These are phyloP conservation scores for Scortum barcoo DNA, from an alignment of 2,113 vertebrate species.

Conservation along the genomic window DNA sequence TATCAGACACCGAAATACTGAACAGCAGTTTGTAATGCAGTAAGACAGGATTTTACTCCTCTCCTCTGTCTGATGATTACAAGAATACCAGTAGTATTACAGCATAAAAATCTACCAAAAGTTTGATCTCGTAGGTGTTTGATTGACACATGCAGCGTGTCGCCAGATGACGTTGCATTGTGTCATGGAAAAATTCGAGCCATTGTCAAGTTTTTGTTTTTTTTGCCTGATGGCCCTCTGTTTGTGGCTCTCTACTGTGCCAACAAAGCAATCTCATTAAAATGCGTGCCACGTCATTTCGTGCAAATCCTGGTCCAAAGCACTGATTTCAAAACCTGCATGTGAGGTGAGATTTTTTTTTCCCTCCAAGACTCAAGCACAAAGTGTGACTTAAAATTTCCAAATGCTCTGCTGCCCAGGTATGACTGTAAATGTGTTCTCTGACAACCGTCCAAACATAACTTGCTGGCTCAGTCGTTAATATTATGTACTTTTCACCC, in stretches of 20 bases:
- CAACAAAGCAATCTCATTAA: background rate
- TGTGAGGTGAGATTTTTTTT: background rate
- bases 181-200: background rate
- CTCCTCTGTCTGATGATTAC: background rate
- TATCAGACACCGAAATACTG: no score
- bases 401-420: constrained; percentile 40
- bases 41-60: background rate
- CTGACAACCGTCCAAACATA: constrained; percentile 54
- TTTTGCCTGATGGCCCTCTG: background rate
- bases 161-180: background rate
- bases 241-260: background rate
- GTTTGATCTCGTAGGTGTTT: background rate
- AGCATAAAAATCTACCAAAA: background rate
- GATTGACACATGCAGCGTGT: background rate
- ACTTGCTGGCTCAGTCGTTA: constrained; percentile 29
- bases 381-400: constrained; percentile 35
- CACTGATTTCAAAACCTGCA: constrained; percentile 9
- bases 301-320: background rate
- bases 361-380: background rate
- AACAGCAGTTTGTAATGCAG: background rate
- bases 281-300: background rate
- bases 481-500: constrained; percentile 7
- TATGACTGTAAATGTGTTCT: constrained; percentile 51
- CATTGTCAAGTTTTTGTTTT: background rate
- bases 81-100: background rate